Evolutionary conservation across 2,113 vertebrate genomes (phyloP), one percentile per base, ranked within the genome.

Genomic region (Coreoperca whiteheadi): DNA sequence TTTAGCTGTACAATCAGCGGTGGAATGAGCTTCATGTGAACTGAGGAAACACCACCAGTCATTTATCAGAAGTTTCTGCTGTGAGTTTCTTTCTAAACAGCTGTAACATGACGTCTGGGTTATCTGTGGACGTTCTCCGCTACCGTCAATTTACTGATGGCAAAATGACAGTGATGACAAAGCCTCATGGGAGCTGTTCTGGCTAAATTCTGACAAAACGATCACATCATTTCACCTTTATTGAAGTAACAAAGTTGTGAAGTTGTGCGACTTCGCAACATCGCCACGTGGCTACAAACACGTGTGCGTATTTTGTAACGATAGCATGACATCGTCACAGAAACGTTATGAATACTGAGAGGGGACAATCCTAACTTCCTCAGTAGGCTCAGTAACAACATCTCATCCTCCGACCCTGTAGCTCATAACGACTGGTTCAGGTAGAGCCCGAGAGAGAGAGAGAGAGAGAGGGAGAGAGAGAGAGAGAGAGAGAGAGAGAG

Each of bases 1-100:
- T 80, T 60, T 32, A 77, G 25, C 59, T 34, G n/a, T 2, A 73
- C 32, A 21, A 67, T 69, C 79, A 18, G 39, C 66, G 54, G 51
- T 0, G 2, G 51, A 61, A 51, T 0, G 57, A 86, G 60, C 57
- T 71, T 14, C 61, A 34, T 21, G 23, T 32, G 8, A 39, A 77
- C n/a, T 63, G 2, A 4, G 3, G 28, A 48, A 79, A 65, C 23
- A 34, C 1, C 14, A 9, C 20, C 20, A 56, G 48, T 12, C 1
- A n/a, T 28, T 37, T 15, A 51, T 18, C 11, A 23, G n/a, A 46
- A n/a, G 48, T 66, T 74, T 34, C 20, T 9, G 4, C n/a, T 20
- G 30, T 11, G 21, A 7, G 48, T 53, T 59, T 34, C 21, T 66
- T 21, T 76, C 10, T 32, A 16, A 48, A 48, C 25, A 3, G 39